Evolutionary conservation across 2,888 invertebrate species (phyloP).

Genomic region (Phymatocera aterrima): DNA sequence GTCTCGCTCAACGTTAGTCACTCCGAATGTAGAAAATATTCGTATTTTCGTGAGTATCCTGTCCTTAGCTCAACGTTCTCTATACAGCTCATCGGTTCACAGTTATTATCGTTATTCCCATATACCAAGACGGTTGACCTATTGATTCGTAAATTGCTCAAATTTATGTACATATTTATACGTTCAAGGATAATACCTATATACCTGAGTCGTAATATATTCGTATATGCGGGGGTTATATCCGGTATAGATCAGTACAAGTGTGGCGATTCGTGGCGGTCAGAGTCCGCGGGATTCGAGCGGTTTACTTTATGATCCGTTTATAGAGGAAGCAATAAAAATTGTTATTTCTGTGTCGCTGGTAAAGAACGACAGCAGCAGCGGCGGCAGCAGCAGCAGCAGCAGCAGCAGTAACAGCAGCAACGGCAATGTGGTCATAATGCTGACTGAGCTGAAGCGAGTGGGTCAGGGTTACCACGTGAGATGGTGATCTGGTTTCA

Average conservation of each 20-base stretch:
- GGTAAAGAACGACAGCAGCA: background rate
- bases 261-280: slow-evolving; percentile 16
- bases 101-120: no score
- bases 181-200: background rate
- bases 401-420: no score
- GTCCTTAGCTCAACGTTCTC: no score
- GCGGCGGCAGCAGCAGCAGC: background rate
- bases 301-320: slow-evolving; percentile 36
- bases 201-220: no score
- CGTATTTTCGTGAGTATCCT: no score
- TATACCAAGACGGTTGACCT: no score
- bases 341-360: slow-evolving; percentile 34
- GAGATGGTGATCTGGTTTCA: background rate
- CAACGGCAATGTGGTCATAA: no score
- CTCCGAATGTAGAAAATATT: no score
- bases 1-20: no score
- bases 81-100: no score
- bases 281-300: slow-evolving; percentile 24
- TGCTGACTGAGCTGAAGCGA: background rate
- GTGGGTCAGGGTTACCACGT: slow-evolving; percentile 3
- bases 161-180: no score
- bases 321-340: slow-evolving; percentile 39
- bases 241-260: background rate
- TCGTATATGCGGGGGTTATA: background rate
- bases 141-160: no score